Base-by-base conservation (phyloP, 2,797 vertebrate species). In the Columba guinea region DNA sequence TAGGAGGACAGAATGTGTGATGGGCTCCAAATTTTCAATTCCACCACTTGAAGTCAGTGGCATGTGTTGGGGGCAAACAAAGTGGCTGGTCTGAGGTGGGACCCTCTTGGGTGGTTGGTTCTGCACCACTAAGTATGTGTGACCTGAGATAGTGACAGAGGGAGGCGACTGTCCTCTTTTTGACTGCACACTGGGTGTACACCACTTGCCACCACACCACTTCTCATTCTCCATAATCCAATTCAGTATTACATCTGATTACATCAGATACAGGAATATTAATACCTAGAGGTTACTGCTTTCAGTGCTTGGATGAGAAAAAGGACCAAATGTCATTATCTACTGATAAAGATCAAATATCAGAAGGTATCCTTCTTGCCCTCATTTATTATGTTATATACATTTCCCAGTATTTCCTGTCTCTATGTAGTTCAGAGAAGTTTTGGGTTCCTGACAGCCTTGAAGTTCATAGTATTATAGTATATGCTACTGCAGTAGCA, bases 291-390 rank as follows among this genome's bases (percentile, higher is more conserved):
- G 20, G n/a, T 74, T 87, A 87, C 74, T 55, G 18, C 35, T 88
- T 90, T 75, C 52, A 37, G 34, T 62, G 30, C 35, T 62, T 90
- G 58, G 67, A 75, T 85, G 23, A 49, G 20, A 74, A 39, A 84
- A 74, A 77, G 71, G 69, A 63, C 7, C 41, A 70, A 52, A 67
- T 51, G n/a, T n/a, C 22, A 26, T 75, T 74, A 75, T 84, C 41
- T 91, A 7, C 5, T 90, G 44, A 58, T 74, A 86, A 93, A 76
- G 53, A 46, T 80, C 26, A 87, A 55, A 75, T 41, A 58, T 16
- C 23, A 82, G 30, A 32, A 41, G n/a, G 2, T 76, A 34, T 85
- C 48, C 35, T 86, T 79, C 28, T 70, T 83, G 21, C 26, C 64
- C 8, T 60, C 8, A 21, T 48, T 63, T 69, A 44, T 49, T 60